These are phyloP conservation scores for Drosophila nannoptera DNA, from an alignment of 1,140 invertebrate genomes.

Conservation along the genomic window DNA sequence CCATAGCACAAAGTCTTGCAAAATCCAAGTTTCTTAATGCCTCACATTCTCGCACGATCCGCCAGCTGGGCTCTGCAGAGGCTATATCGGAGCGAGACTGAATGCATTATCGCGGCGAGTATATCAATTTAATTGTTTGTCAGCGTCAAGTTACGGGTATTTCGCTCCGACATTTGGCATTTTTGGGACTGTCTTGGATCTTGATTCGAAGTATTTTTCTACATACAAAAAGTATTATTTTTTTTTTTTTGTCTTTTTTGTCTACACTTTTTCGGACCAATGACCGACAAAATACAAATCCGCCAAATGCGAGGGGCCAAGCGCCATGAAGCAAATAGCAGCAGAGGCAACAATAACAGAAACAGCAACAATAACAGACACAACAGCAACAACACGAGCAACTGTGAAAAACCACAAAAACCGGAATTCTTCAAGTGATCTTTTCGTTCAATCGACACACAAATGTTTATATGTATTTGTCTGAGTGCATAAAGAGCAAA, in stretches of 20 bases:
- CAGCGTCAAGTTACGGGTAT: conserved; percentile 27
- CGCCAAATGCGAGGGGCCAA: conserved; percentile 29
- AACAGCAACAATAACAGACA: conserved; percentile 31
- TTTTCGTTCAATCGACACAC: conserved; percentile 60
- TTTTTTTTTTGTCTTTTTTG: conserved; percentile 7
- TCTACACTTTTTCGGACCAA: conserved; percentile 68
- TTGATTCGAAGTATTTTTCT: conserved; percentile 22
- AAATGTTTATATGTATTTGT: conserved; percentile 7
- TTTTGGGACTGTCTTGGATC: conserved; percentile 29
- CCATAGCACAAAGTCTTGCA: conserved; percentile 34
- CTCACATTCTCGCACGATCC: conserved; percentile 52
- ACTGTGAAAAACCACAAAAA: conserved; percentile 66
- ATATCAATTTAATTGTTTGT: conserved; percentile 33
- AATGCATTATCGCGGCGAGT: conserved; percentile 13
- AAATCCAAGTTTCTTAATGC: conserved; percentile 40
- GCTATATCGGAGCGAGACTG: neutral
- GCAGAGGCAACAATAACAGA: no score
- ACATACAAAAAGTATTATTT: conserved; percentile 26
- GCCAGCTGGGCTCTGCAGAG: neutral
- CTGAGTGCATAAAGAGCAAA: conserved; percentile 41
- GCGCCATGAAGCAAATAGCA: conserved; percentile 35
- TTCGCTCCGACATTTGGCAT: conserved; percentile 42
- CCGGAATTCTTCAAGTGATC: conserved; percentile 77
- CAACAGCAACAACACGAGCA: conserved; percentile 25
- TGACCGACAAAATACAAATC: conserved; percentile 68